Base-by-base conservation (phyloP, 2,113 vertebrate genomes). In the Paratilapia polleni region DNA sequence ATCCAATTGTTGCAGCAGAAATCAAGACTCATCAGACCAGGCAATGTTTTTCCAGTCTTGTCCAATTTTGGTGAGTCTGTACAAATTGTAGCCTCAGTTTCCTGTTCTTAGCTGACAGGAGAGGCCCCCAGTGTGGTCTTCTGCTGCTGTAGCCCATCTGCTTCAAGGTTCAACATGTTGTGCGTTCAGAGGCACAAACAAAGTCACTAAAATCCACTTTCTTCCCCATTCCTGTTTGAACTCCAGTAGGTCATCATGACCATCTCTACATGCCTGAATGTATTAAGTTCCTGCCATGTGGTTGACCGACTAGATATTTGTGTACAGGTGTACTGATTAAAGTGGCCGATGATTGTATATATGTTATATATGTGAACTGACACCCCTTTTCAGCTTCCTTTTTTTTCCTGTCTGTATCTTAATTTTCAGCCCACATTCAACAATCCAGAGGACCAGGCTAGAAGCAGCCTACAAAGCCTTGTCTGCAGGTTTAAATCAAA, bases 391-490 rank as follows among this genome's bases (percentile, higher is more conserved):
- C 66, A 70, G 66, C 43, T 6, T 34, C 24, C 66, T 17, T 49
- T 70, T 70, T 49, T 24, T 38, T 70, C 15, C 11, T 43, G 13
- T 78, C 13, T 78, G 2, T 28, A 41, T 38, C 15, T 76, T 34
- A 22, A 84, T 14, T 87, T 79, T 19, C 56, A 94, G 93, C 78
- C 77, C 76, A 13, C 22, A 19, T 4, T 24, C 36, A 52, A 17
- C 80, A 7, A 90, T 94, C 66, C 68, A 68, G 20, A 88, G 60
- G 77, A 26, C 34, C 17, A 84, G 86, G 28, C 91, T 99, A 84
- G 96, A 94, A 91, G 93, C 92, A 59, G 96, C 95, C 88, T 97
- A 95, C 94, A 93, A 91, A 77, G 92, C 91, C 63, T 91, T 98
- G 85, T 94, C 91, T 0, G 15, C 82, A 87, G 91, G 87, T 76